Conservation (phyloP, 1,140 invertebrate species). For the Papilio dardanus region DNA sequence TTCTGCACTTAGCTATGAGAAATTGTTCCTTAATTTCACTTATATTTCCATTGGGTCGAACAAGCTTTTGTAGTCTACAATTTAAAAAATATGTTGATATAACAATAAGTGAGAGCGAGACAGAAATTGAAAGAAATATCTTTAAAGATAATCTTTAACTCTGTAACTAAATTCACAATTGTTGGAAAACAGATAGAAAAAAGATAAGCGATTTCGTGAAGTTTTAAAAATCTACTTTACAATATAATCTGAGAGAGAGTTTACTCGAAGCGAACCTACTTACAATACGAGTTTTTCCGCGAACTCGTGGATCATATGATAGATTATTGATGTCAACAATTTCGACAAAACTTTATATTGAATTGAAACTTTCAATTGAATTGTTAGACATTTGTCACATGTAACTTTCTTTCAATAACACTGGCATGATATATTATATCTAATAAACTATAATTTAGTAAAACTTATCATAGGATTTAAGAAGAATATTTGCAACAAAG, state of each 20-base stretch:
- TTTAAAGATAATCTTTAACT: no score
- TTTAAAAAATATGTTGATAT: no score
- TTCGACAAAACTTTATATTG: background rate
- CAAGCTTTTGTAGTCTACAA: no score
- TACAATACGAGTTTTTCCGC: background rate
- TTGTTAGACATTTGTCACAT: constrained; percentile 29
- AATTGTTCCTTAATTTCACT: no score
- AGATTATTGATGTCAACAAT: constrained; percentile 2
- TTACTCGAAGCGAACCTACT: background rate
- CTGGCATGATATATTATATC: background rate
- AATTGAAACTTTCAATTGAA: constrained; percentile 26
- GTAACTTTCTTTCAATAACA: background rate
- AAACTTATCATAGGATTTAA: background rate
- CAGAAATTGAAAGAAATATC: no score
- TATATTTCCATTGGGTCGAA: no score
- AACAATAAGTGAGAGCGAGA: no score
- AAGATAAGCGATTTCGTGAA: no score
- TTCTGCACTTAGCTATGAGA: no score
- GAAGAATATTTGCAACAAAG: no score
- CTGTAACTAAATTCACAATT: no score
- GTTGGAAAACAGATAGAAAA: no score
- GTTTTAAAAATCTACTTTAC: background rate
- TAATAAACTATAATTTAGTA: background rate
- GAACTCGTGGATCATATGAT: background rate
- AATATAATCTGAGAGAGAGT: background rate